Base-by-base conservation (phyloP, 2,113 vertebrate genomes). In the Poeciliopsis occidentalis region DNA sequence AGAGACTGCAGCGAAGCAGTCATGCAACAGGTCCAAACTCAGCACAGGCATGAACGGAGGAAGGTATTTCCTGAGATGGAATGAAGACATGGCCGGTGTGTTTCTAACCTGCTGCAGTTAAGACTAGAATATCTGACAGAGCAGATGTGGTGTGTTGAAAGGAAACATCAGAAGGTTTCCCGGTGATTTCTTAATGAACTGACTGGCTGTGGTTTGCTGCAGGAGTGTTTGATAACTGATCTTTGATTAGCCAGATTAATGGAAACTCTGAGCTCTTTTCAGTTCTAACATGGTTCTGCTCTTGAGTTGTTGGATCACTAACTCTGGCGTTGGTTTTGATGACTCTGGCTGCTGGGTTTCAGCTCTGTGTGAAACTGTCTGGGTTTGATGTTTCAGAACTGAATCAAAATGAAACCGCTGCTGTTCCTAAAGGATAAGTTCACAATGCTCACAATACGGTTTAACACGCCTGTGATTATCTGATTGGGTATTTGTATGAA, bases 61-160 rank as follows among this genome's bases (percentile, higher is more conserved):
- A 80, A 95, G 93, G 94, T 94, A 92, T 76, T 84, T 60, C 69
- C 30, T 67, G 37, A 22, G 19, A 57, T 67, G 71, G 63, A 81
- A n/a, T 67, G 51, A 30, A 69, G 47, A 39, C 3, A 17, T 19
- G 12, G n/a, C 26, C 60, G 67, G 57, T 44, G 27, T 74, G 34
- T 57, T 2, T 11, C 11, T 61, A 37, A 34, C 19, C 54, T 47
- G 47, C 26, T 70, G 24, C 19, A 32, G 69, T 3, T 87, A 79
- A 83, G 67, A 61, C 64, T 31, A 62, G 37, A 62, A 19, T 6
- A 19, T 64, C 62, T 60, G 26, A 62, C 26, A 57, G 70, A 79
- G 57, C 11, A 61, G 37, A 54, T n/a, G 71, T 73, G 67, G 60
- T 54, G 32, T 11, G 31, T 39, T 76, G n/a, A 24, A 10, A 8